Base-by-base conservation (phyloP, 2,797 vertebrate genomes). In the Takifugu rubripes region DNA sequence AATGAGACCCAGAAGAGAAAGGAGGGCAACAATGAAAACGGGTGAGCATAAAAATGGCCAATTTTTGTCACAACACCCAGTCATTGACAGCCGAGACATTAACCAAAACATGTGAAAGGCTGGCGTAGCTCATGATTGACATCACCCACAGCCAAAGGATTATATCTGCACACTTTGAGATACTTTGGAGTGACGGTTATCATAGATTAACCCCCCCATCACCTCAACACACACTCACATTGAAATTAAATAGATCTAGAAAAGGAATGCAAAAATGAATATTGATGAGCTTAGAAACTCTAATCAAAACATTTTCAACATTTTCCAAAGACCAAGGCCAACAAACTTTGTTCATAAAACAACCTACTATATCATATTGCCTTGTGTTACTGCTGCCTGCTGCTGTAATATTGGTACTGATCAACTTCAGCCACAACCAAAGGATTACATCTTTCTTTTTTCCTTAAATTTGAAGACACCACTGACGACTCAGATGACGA, bases 391-490 rank as follows among this genome's bases (percentile, higher is more conserved):
- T 21, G 1, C 1, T 21, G 21, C 21, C 21, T 21, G 21, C 21
- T 21, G 21, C 21, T 21, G 21, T 21, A 21, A 21, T 21, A 21
- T 21, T 21, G 21, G 21, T 21, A 21, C 21, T 21, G 21, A 21
- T 21, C 21, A 21, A 21, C 21, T 21, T 21, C 21, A 21, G 21
- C 21, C 21, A 21, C 21, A 21, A 21, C 21, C 21, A 21, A 21
- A 21, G 21, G 21, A 33, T 5, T 24, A 54, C 43, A 49, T 71
- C 3, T 64, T 47, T 66, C 1, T 25, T 52, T 0, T 54, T 0
- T 17, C 84, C 81, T 83, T 0, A 78, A 75, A 59, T 82, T 77
- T 49, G 66, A 51, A 29, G 84, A 79, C 0, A 78, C 82, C 27
- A 40, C 81, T 47, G 81, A 82, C 27, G 65, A 63, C 66, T 21